These are phyloP conservation scores for Chaenocephalus aceratus DNA, from an alignment of 2,113 vertebrate species.

Conservation along the genomic window DNA sequence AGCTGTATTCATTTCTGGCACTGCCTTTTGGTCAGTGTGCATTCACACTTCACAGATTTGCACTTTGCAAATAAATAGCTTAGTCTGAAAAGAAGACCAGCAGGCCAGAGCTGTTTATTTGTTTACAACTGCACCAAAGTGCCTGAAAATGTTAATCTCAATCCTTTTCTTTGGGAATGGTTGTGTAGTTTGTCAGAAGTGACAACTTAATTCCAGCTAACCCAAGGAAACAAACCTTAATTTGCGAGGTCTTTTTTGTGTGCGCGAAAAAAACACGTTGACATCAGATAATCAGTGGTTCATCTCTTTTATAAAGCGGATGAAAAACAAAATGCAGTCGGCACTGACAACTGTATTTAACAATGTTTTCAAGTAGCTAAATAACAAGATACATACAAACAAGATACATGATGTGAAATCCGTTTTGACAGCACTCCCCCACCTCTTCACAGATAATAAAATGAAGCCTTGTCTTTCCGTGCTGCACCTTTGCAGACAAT, in stretches of 20 bases:
- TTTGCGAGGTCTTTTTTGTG: too few species aligned
- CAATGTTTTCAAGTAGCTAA: too few species aligned
- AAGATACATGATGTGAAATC: constrained; percentile 15
- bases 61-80: background rate
- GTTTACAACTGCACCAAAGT: background rate
- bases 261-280: constrained; percentile 5
- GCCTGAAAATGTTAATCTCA: background rate
- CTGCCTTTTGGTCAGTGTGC: too few species aligned
- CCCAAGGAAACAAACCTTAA: background rate
- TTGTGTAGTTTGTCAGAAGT: background rate
- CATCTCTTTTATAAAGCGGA: constrained; percentile 8
- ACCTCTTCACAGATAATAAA: constrained; percentile 32
- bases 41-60: background rate
- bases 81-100: background rate
- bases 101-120: background rate
- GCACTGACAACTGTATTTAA: background rate
- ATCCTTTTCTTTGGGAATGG: background rate
- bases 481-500: constrained; percentile 50
- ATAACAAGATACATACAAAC: too few species aligned
- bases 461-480: background rate
- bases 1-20: too few species aligned
- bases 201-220: constrained; percentile 9
- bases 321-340: background rate
- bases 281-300: background rate
- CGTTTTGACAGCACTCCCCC: background rate